Evolutionary conservation across 2,888 invertebrate species (phyloP), one percentile per base, ranked within the genome.

Genomic region (Drosophila tripunctata): DNA sequence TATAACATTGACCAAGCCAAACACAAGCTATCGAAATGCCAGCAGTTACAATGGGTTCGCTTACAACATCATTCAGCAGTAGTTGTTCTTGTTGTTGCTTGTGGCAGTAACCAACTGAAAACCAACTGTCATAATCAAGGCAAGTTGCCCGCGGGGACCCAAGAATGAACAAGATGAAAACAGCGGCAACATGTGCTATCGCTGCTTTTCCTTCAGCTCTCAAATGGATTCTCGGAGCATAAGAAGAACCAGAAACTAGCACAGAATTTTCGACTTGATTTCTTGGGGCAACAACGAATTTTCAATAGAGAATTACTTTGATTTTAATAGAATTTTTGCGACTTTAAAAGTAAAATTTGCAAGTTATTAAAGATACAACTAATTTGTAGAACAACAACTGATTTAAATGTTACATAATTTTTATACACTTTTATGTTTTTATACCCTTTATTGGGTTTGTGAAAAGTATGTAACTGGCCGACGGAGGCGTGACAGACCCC

Each of bases 61-160:
- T 50, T 35, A 63, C 61, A 50, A 35, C 38, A 30, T 56, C 47
- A 45, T 47, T 41, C 24, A 45, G 41, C 52, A 55, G 31, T 22
- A 56, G 35, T 27, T 44, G 17, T 15, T 55, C 30, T 55, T 55
- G 55, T 45, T 72, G 22, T 35, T 63, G 54, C 1, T 4, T 22
- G 22, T 24, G 6, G 24, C 1, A 4, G 8, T 27, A 10, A 10
- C 35, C 58, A 58, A 72, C 67, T 83, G 85, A 73, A 63, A 87
- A 58, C 48, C 78, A 61, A 74, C 85, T 84, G 85, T 78, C 87
- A 87, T 87, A 87, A 87, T 84, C 78, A 81, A 81, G 71, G 50
- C 78, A 81, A 87, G 60, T 58, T 68, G 78, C 66, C 88, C 82
- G 62, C 78, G 66, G 85, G 86, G 75, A 38, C 36, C 36, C 48